Conservation (phyloP, 2,113 vertebrate genomes). For the Lophotis ruficrista region DNA sequence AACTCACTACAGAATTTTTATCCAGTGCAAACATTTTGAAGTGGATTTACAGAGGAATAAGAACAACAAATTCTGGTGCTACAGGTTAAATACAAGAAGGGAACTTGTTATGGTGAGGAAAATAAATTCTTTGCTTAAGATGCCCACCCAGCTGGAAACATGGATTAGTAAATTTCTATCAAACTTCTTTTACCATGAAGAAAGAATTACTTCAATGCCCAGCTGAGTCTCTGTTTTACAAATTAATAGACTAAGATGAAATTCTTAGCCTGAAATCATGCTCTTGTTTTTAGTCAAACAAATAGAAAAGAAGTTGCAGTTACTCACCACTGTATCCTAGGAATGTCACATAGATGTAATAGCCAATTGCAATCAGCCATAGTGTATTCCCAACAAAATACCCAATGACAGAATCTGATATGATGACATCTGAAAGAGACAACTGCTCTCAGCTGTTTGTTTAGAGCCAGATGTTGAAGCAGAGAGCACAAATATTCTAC, state of each 20-base stretch:
- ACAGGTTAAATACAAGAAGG: not conserved
- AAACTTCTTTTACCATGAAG: not conserved
- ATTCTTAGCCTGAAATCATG: not conserved
- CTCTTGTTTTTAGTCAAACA: not conserved
- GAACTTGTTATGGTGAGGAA: not conserved
- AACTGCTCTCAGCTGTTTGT: not conserved
- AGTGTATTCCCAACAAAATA: slow-evolving; percentile 88
- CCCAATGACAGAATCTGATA: slow-evolving; percentile 81
- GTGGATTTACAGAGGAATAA: not conserved
- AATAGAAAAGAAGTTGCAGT: not conserved
- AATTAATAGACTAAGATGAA: not conserved
- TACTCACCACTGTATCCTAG: slow-evolving; percentile 95
- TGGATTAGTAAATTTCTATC: not conserved
- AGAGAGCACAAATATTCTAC: slow-evolving; percentile 51
- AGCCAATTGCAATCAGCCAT: slow-evolving; percentile 93
- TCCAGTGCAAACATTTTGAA: not conserved
- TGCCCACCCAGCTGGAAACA: not conserved
- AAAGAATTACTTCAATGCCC: not conserved
- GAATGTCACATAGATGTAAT: slow-evolving; percentile 98
- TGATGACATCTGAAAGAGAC: slow-evolving; percentile 87
- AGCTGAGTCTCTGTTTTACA: not conserved
- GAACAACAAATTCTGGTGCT: not conserved
- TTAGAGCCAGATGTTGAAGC: not conserved
- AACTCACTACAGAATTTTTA: not conserved
- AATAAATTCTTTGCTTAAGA: not conserved